Evolutionary conservation across 2,113 vertebrate genomes (phyloP), one percentile per base, ranked within the genome.

Genomic region (Callaeas wilsoni): DNA sequence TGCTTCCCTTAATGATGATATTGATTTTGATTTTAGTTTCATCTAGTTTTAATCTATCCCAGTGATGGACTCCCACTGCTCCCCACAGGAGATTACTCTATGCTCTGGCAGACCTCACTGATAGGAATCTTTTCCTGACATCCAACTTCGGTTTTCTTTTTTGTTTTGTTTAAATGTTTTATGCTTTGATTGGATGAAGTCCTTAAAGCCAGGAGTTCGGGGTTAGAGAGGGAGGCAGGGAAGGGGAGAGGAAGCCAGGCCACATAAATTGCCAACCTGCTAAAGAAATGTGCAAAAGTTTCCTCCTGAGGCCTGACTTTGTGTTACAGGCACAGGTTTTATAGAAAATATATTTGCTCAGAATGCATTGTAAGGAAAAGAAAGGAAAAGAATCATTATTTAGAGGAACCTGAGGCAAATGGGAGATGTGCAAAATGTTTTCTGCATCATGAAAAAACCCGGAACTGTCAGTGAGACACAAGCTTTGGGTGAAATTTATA

Each of bases 1-100:
- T 94, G 60, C 87, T 90, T 94, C 94, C 64, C 47, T 86, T 96
- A 94, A 96, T 84, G 90, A 93, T 94, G 82, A 96, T 96, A 96
- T 92, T 95, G 95, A 97, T 97, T 96, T 97, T 96, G 92, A 89
- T 95, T 93, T 96, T 96, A 90, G 93, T 92, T 96, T 92, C 82
- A 93, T 92, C 90, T 89, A 32, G 93, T 93, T 96, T 95, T 89
- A 91, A 86, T 92, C 89, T 59, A 26, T 59, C 84, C 94, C 79
- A 90, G 85, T 44, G 90, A 94, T 77, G 93, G 94, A 95, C 94
- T 94, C 96, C 87, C 82, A 95, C 94, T 88, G 89, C 60, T 97
- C 87, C 95, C 93, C 63, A 90, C 68, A 86, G 94, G 94, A 95
- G 79, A 92, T 93, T 70, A 84, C 86, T 93, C 78, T 77, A 6